phyloP scores from a whole-genome alignment of 2,888 invertebrate species.

The Antheraea yamamai region DNA sequence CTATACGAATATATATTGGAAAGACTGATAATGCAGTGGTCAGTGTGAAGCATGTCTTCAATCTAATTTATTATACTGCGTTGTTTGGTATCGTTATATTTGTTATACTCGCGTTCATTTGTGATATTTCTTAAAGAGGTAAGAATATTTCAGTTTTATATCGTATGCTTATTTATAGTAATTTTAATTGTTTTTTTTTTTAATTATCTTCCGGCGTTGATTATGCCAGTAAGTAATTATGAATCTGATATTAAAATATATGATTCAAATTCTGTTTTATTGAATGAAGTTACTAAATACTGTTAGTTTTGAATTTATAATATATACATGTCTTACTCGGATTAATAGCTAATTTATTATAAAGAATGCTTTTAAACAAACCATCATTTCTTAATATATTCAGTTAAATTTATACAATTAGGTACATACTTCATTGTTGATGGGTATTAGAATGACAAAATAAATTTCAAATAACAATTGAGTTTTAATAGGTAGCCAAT shows the following conservation, averaged over 20 bases:
- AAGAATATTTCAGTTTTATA: neutral
- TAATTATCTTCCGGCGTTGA: neutral
- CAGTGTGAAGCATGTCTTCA: slow-evolving; percentile 7
- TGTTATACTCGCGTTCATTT: neutral
- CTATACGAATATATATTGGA: slow-evolving; percentile 21
- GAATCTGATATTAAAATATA: too few relatives aligned
- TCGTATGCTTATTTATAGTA: neutral
- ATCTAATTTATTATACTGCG: neutral
- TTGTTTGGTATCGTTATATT: neutral
- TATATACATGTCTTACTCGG: too few relatives aligned
- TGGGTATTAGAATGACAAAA: neutral
- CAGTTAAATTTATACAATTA: too few relatives aligned
- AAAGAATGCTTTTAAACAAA: too few relatives aligned
- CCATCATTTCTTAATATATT: neutral
- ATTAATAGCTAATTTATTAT: too few relatives aligned
- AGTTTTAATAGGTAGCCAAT: neutral
- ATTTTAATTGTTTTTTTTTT: neutral
- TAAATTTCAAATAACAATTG: neutral
- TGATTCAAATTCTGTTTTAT: too few relatives aligned
- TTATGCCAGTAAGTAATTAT: too few relatives aligned
- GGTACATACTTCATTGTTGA: too few relatives aligned
- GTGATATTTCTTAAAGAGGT: neutral
- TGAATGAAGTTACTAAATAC: too few relatives aligned
- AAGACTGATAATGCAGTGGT: slow-evolving; percentile 18
- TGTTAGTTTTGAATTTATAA: too few relatives aligned